A percentile compares a stretch with the other conserved stretches of the same genome.
These are phyloP conservation scores for Pogonomyrmex californicus DNA, from an alignment of 1,140 invertebrate genomes.

Conservation along the genomic window DNA sequence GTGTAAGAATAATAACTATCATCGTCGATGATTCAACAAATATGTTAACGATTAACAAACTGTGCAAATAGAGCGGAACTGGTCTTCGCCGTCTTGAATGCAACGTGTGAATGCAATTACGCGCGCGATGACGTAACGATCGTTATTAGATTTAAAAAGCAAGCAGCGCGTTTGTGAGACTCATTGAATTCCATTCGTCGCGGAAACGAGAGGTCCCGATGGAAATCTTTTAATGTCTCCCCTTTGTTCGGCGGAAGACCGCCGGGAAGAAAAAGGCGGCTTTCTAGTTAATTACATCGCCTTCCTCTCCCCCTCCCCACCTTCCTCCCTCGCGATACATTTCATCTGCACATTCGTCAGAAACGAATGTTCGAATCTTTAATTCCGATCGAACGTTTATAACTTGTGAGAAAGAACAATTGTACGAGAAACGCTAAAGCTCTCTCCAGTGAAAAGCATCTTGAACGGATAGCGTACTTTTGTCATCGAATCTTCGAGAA, in stretches of 20 bases:
- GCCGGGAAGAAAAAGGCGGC: not conserved
- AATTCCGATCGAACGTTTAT: not conserved
- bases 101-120: conserved; percentile 23
- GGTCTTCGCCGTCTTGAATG: not conserved
- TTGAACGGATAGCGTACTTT: not conserved
- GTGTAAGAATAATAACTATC: not conserved
- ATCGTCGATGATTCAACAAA: not conserved
- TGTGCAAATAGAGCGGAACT: not conserved
- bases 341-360: not conserved
- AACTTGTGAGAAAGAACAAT: not conserved
- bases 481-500: not conserved
- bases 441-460: not conserved
- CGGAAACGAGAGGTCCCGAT: conserved; percentile 72
- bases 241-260: conserved; percentile 69
- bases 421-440: not conserved
- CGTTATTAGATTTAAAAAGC: conserved; percentile 50
- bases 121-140: not conserved
- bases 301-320: not conserved
- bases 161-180: conserved; percentile 61
- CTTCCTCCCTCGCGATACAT: not conserved
- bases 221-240: conserved; percentile 76
- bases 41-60: conserved; percentile 11
- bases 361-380: not conserved
- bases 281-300: conserved; percentile 43
- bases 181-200: conserved; percentile 75